Base-by-base conservation (phyloP, 2,797 vertebrate genomes). In the Danio choprae region DNA sequence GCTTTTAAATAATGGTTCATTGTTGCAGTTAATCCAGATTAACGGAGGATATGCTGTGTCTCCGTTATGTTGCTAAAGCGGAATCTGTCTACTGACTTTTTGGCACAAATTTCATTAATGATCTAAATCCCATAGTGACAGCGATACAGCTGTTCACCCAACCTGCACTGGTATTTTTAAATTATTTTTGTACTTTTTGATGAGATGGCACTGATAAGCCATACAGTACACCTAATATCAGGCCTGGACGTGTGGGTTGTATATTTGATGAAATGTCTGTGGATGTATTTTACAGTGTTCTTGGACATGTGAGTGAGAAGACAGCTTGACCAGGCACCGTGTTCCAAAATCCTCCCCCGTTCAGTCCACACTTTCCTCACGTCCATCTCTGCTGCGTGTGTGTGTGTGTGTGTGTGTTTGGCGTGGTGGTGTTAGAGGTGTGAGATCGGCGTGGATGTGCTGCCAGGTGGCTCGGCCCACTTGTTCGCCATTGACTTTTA, bases 321-420 rank as follows among this genome's bases (percentile, higher is more conserved):
- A 94, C 94, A 95, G 94, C 94, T 94, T 94, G 94, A 94, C 93
- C 93, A 92, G 84, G 88, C 90, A 93, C 92, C 89, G 88, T 91
- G 91, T 91, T 95, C 93, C 94, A 94, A 93, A 94, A 94, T 93
- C 93, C 93, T 93, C 93, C 93, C 93, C 93, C 93, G 89, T 94
- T 89, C 91, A 93, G 90, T 90, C 94, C 94, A 94, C 94, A 95
- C 94, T 93, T 93, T 91, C 91, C 91, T 92, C 93, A 92, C 92
- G 92, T 94, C 92, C 93, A 93, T 93, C 93, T 93, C 93, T 91
- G 91, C 90, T 92, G 90, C 86, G 65, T 90, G 77, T 80, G 77
- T 81, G 79, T 29, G 65, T 90, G 77, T 80, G 77, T 81, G 79
- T 29, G 63, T 83, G 77, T 81, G 79, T 78, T 74, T 69, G 74